phyloP scores from a whole-genome alignment of 2,888 invertebrate genomes.

The Cephus runcator region DNA sequence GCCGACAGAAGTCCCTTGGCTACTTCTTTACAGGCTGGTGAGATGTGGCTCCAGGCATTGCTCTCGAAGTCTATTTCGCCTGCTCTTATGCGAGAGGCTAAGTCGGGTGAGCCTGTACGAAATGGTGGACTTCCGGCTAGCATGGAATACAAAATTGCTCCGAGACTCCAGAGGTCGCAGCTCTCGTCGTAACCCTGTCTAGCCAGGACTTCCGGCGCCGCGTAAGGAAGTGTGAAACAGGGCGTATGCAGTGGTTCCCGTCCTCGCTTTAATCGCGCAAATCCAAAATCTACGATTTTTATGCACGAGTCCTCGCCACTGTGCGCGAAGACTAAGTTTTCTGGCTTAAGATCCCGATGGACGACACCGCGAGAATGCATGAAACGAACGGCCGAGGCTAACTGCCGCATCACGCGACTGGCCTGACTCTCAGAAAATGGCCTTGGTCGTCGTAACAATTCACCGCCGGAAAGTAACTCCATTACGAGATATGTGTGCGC shows the following conservation, averaged over 20 bases:
- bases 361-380: slow-evolving; percentile 88
- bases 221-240: slow-evolving; percentile 94
- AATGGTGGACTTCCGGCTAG: slow-evolving; percentile 91
- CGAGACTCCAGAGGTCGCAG: slow-evolving; percentile 96
- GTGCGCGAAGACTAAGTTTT: slow-evolving; percentile 78
- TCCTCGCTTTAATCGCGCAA: slow-evolving; percentile 81
- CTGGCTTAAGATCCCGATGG: slow-evolving; percentile 95
- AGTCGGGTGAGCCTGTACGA: slow-evolving; percentile 75
- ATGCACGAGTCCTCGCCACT: slow-evolving; percentile 72
- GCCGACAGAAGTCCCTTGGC: slow-evolving; percentile 82
- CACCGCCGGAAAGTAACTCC: slow-evolving; percentile 87
- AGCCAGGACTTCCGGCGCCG: slow-evolving; percentile 91
- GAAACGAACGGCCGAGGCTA: slow-evolving; percentile 85
- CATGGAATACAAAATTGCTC: slow-evolving; percentile 91
- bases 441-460: slow-evolving; percentile 75
- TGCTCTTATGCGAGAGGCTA: slow-evolving; percentile 82
- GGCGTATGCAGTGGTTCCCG: slow-evolving; percentile 79
- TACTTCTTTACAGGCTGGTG: slow-evolving; percentile 79
- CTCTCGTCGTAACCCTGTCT: slow-evolving; percentile 87
- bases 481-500: slow-evolving; percentile 90
- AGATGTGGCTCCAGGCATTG: slow-evolving; percentile 78
- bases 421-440: slow-evolving; percentile 83
- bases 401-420: slow-evolving; percentile 81
- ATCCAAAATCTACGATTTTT: slow-evolving; percentile 96
- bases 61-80: slow-evolving; percentile 84